Base-by-base conservation (phyloP, 2,113 vertebrate genomes). In the Cyprinodon brontotheroides region DNA sequence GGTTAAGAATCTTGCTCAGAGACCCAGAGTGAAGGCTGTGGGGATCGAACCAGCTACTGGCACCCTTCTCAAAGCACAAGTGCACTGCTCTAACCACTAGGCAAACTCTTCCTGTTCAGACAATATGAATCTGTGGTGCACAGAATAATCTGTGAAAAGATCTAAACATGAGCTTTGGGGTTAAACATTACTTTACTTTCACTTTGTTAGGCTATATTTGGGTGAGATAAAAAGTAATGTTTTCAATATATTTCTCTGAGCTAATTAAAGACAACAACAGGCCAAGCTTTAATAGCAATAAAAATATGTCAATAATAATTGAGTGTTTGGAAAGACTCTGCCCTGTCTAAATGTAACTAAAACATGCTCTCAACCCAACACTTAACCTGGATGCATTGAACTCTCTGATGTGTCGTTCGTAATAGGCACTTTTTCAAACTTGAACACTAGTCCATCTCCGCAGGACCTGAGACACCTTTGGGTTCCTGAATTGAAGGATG, bases 381-480 rank as follows among this genome's bases (percentile, higher is more conserved):
- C 66, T 53, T 62, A 82, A 78, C 66, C 77, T 77, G 68, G 57
- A 61, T 50, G 43, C 67, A 45, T 74, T 68, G 79, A 78, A 74
- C 68, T 87, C 75, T 66, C 61, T 79, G 79, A 83, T 89, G 81
- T 69, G 81, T 81, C 39, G 70, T 90, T 87, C 88, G 74, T 90
- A 85, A 70, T 92, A 95, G 94, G 94, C 94, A 95, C 94, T 95
- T 95, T 91, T 89, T 87, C 83, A 89, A 84, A 75, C 92, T 91
- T 90, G 74, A 76, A 75, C 92, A 82, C 77, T 67, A 84, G 80
- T 86, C 84, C 72, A 87, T 82, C 79, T 85, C 79, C 88, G 77
- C 81, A 80, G 79, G 78, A 87, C 78, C 86, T 86, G 79, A 87
- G 81, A 82, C 75, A 69, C 85, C 76, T 76, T 63, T 0, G 61